Evolutionary conservation across 2,888 invertebrate genomes (phyloP).

Genomic region (Gortyna flavago): DNA sequence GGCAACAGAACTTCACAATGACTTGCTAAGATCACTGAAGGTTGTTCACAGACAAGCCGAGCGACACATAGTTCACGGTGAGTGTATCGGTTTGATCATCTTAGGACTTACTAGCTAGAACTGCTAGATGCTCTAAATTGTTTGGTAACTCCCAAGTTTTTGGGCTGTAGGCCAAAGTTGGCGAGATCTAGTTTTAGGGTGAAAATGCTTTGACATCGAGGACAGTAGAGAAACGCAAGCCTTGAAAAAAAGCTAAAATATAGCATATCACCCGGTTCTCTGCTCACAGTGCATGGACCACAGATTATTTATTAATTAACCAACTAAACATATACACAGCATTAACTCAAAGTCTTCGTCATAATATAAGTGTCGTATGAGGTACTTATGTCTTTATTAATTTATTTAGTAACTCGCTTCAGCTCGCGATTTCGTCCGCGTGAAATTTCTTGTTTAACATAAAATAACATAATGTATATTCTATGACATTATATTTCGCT

Average conservation of each 20-base stretch:
- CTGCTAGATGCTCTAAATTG: conserved; percentile 27
- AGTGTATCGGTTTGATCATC: conserved; percentile 28
- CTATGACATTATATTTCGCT: background rate
- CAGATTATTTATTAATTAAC: background rate
- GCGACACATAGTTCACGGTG: conserved; percentile 41
- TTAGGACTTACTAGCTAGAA: conserved; percentile 31
- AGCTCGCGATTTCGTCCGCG: background rate
- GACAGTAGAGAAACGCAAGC: background rate
- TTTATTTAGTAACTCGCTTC: background rate
- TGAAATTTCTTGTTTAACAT: background rate
- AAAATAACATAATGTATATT: too few relatives aligned
- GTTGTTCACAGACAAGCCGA: conserved; percentile 19
- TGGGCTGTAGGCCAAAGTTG: background rate
- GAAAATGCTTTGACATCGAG: background rate
- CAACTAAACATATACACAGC: background rate
- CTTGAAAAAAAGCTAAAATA: background rate
- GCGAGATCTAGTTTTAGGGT: background rate
- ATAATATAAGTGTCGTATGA: background rate
- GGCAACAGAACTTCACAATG: conserved; percentile 50
- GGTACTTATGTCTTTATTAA: too few relatives aligned
- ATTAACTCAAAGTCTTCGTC: background rate
- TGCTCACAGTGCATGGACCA: background rate
- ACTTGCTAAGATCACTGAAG: conserved; percentile 32
- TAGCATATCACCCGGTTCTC: background rate
- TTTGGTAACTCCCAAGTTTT: conserved; percentile 6